Conservation (phyloP, 1,140 invertebrate species). For the Diorhabda carinulata region DNA sequence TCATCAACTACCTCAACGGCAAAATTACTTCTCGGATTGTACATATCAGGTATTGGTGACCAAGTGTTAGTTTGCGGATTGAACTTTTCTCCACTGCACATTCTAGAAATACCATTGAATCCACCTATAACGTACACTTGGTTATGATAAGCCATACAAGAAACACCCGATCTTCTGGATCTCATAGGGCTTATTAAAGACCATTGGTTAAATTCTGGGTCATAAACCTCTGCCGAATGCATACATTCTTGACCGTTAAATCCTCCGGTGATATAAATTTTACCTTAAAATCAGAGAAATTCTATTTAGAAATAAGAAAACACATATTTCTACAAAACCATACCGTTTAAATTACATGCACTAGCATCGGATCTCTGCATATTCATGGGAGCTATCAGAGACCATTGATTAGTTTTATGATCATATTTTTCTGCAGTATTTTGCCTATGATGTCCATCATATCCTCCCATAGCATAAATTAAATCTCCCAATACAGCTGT, state of each 20-base stretch:
- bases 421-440: conserved; percentile 74
- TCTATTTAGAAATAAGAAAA: no score
- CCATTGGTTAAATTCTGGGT: conserved; percentile 82
- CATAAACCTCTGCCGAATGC: conserved; percentile 80
- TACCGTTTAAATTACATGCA: conserved; percentile 60
- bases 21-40: conserved; percentile 79
- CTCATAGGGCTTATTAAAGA: conserved; percentile 76
- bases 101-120: conserved; percentile 69
- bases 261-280: conserved; percentile 80
- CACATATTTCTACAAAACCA: no score
- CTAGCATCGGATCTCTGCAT: conserved; percentile 66
- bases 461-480: conserved; percentile 75
- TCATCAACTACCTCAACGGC: conserved; percentile 75
- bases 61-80: conserved; percentile 66
- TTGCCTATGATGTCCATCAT: conserved; percentile 67
- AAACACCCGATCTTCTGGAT: conserved; percentile 72
- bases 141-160: conserved; percentile 65
- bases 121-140: conserved; percentile 74
- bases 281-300: conserved; percentile 50
- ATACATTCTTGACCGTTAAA: conserved; percentile 88
- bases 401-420: conserved; percentile 62
- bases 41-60: conserved; percentile 71
- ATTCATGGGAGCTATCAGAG: conserved; percentile 61
- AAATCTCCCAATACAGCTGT: conserved; percentile 58
- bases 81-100: conserved; percentile 67